Percentiles rank a stretch among this genome's conserved stretches.
Conservation (phyloP, 2,113 vertebrate species). For the Aix galericulata region DNA sequence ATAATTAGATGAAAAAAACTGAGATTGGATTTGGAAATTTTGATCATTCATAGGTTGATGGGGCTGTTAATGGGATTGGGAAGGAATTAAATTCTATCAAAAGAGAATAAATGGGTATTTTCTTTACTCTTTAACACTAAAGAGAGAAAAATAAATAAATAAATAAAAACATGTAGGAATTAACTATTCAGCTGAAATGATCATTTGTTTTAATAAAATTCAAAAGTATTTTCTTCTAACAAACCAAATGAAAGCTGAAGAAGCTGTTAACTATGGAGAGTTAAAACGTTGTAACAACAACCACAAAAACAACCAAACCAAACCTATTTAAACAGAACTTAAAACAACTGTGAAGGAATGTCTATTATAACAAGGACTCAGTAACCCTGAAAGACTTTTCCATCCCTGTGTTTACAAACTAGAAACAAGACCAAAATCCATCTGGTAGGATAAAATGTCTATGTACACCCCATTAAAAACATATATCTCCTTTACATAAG, state of each 20-base stretch:
- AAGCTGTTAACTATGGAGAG: not conserved
- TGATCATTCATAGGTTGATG: fast-evolving
- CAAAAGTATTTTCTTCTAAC: not conserved
- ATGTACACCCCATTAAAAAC: not conserved
- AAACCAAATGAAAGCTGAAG: not conserved
- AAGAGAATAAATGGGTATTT: not conserved
- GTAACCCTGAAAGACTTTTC: not conserved
- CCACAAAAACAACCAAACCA: not conserved
- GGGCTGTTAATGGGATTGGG: not conserved
- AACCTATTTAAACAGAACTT: not conserved
- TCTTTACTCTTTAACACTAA: not conserved
- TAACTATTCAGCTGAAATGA: not conserved
- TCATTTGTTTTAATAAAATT: not conserved
- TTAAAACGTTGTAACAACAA: not conserved
- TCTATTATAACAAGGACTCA: not conserved
- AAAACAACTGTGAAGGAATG: not conserved
- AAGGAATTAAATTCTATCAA: not conserved
- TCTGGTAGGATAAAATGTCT: not conserved
- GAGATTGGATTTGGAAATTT: not conserved
- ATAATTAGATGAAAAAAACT: not conserved
- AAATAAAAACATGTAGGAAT: not conserved
- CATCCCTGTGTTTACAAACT: not conserved
- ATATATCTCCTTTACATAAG: not conserved
- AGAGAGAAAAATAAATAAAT: not conserved
- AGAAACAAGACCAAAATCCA: not conserved